Base-by-base conservation (phyloP, 2,888 invertebrate genomes). In the Platycheirus albimanus region DNA sequence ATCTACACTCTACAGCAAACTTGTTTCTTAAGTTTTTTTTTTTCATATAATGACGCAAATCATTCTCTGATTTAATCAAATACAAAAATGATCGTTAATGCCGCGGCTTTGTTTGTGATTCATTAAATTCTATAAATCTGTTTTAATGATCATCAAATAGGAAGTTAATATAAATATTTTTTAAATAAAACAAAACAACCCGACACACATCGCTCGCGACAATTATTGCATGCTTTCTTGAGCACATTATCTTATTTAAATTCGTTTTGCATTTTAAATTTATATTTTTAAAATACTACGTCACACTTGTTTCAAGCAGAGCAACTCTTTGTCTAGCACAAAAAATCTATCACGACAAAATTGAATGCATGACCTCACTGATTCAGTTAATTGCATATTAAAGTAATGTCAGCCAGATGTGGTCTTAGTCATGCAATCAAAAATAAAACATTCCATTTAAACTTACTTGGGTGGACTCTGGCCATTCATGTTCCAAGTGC, bases 401-500 rank as follows among this genome's bases (percentile, higher is more conserved):
- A n/a, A 33, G 49, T 13, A 38, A 28, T 43, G 19, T n/a, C n/a
- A n/a, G n/a, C 13, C 41, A 58, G 41, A 58, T 58, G 41, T 41
- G 0, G 0, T 56, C 43, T 19, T 41, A 43, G 36, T 19, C 58
- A 58, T 8, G 4, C 41, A 24, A 11, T n/a, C 24, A 4, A 24
- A 58, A 56, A 38, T 56, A 38, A 56, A 38, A 24, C 10, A 15
- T 56, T 38, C 20, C 3, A 38, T 13, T 41, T 1, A n/a, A 5
- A 86, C 87, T 92, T 92, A 97, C 96, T 94, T 94, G 51, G 96
- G 96, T 49, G 96, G 95, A 85, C 93, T 92, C 88, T 98, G 96
- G 33, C 97, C 98, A 91, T 97, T 98, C 97, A 98, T 98, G 89
- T 99, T 99, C 98, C 98, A 99, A 20, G 97, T 96, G 5, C 97